Base-by-base conservation (phyloP, 2,888 invertebrate species). In the Euzophera pinguis region DNA sequence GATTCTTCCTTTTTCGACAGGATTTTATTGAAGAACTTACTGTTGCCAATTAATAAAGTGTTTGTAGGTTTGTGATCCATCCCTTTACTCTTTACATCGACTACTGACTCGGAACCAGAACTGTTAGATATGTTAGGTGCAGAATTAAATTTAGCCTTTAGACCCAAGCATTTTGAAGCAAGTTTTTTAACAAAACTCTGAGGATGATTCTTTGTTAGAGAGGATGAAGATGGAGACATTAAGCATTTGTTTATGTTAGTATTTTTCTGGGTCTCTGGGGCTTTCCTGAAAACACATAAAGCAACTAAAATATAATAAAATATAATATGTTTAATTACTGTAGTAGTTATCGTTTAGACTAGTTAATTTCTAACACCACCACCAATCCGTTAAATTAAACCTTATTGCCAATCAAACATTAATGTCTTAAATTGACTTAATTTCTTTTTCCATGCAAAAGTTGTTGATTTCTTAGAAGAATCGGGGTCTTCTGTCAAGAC, bases 131-230 rank as follows among this genome's bases (percentile, higher is more conserved):
- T 87, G 67, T 90, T 89, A 84, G 89, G 88, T 75, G 88, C 88
- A 57, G 90, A 90, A 69, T 82, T 87, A 64, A 90, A 90, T 63
- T 86, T 89, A 55, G 88, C 78, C 76, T 85, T 90, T 17, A 90
- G 74, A 75, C 91, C 88, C 75, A 90, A 85, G 85, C 85, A 89
- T 75, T 89, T 90, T 34, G 90, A 87, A 79, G 91, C 90, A 81
- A 91, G 84, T 84, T 86, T 87, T 84, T 87, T 84, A 55, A 89
- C 90, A 74, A 90, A 89, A 81, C 85, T 89, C 71, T 84, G 85
- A 65, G 83, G 75, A 68, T 84, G 79, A 68, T 66, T 78, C 74
- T 88, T 88, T 66, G 81, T 88, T 82, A 89, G 63, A 66, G 79
- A 78, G 61, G 88, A 87, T 75, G 87, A 80, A 67, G 88, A 83